These are phyloP conservation scores for Atherinomorus stipes DNA, from an alignment of 2,113 vertebrate genomes.

Conservation along the genomic window DNA sequence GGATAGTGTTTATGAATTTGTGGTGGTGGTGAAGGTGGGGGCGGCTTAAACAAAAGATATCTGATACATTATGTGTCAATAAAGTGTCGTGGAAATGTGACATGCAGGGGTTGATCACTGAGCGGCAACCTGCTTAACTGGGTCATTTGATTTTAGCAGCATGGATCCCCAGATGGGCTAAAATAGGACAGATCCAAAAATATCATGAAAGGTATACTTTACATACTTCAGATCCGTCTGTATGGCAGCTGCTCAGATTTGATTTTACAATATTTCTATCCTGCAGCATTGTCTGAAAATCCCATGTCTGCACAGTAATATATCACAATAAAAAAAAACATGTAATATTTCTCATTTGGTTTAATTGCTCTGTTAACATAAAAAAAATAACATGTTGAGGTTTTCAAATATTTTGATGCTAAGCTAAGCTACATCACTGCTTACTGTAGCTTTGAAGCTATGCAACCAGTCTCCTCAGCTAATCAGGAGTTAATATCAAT, in stretches of 20 bases:
- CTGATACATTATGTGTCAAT: background rate
- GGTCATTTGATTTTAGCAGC: conserved; percentile 40
- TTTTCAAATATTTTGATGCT: too few relatives aligned
- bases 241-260: background rate
- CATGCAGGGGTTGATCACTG: background rate
- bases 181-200: conserved; percentile 5
- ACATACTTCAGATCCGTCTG: background rate
- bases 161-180: conserved; percentile 6
- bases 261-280: background rate
- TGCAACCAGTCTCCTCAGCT: background rate
- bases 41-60: background rate
- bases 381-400: too few relatives aligned
- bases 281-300: background rate
- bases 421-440: too few relatives aligned
- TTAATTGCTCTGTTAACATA: too few relatives aligned
- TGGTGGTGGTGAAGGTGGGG: background rate
- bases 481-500: background rate
- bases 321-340: too few relatives aligned
- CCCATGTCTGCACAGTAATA: too few relatives aligned
- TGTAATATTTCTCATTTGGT: too few relatives aligned
- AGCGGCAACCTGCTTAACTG: conserved; percentile 1
- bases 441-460: too few relatives aligned
- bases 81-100: background rate
- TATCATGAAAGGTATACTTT: conserved; percentile 20
- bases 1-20: conserved; percentile 12